Conservation (phyloP, 2,888 invertebrate genomes). For the Melinopterus prodromus region DNA sequence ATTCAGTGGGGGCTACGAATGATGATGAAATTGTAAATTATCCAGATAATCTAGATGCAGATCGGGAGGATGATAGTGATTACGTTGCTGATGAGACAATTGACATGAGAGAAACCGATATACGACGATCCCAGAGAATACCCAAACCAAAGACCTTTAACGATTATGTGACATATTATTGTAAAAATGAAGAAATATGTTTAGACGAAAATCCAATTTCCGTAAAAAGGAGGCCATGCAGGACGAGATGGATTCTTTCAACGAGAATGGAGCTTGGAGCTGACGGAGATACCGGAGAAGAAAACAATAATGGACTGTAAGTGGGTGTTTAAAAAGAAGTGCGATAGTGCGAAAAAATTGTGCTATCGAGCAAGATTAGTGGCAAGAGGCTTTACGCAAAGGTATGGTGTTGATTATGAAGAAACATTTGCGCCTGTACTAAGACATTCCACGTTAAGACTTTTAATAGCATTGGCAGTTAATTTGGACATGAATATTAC, state of each 20-base stretch:
- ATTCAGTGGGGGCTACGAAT: neutral
- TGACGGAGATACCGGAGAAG: constrained; percentile 41
- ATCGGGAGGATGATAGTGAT: neutral
- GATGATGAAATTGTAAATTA: neutral
- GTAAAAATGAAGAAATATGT: constrained; percentile 29
- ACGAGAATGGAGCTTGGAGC: constrained; percentile 47
- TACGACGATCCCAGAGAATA: constrained; percentile 23
- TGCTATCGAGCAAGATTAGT: constrained; percentile 15
- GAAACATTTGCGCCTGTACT: constrained; percentile 45
- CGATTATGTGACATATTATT: too few species aligned
- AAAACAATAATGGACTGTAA: constrained; percentile 18
- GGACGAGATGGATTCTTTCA: constrained; percentile 47
- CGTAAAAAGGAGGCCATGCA: constrained; percentile 44
- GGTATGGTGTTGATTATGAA: constrained; percentile 38
- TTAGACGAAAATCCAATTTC: constrained; percentile 38
- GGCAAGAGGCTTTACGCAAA: constrained; percentile 40
- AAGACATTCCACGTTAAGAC: constrained; percentile 42
- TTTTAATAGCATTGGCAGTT: constrained; percentile 42
- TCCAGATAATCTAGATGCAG: neutral
- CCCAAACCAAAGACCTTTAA: constrained; percentile 39
- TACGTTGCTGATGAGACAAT: constrained; percentile 22
- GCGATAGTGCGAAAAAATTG: too few species aligned
- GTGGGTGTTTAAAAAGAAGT: too few species aligned
- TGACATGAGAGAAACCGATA: constrained; percentile 37
- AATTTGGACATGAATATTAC: constrained; percentile 36